These are phyloP conservation scores for Noctua comes DNA, from an alignment of 2,888 invertebrate species.

Conservation along the genomic window DNA sequence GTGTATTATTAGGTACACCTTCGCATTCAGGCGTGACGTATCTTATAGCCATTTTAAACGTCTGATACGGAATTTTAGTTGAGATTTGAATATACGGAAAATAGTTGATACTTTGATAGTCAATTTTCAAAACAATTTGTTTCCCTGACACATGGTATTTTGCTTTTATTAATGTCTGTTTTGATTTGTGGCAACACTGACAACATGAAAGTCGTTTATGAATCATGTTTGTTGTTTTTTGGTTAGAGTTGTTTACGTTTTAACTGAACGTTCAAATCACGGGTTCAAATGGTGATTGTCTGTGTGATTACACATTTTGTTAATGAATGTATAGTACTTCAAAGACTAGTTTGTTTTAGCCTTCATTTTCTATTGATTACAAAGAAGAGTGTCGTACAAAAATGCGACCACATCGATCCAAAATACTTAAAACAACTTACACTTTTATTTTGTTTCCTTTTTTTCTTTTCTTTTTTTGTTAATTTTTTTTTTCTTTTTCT, in stretches of 20 bases:
- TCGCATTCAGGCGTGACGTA: no score
- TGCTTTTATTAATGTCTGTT: constrained; percentile 45
- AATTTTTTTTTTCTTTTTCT: constrained; percentile 79
- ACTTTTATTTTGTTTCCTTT: constrained; percentile 31
- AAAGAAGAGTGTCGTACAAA: background rate
- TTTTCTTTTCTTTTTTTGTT: constrained; percentile 70
- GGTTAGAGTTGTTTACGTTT: constrained; percentile 52
- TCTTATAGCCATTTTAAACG: background rate
- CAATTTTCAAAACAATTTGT: background rate
- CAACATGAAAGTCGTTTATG: constrained; percentile 48
- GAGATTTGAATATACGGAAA: background rate
- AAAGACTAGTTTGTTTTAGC: constrained; percentile 9
- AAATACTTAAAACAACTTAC: background rate
- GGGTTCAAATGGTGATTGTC: constrained; percentile 42
- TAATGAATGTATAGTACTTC: constrained; percentile 30
- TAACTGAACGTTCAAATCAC: constrained; percentile 40
- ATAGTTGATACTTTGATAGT: background rate
- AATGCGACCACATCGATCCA: background rate
- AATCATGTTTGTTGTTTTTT: constrained; percentile 60
- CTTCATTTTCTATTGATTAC: constrained; percentile 9
- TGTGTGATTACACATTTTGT: constrained; percentile 43
- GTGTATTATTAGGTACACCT: background rate
- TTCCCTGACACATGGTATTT: constrained; percentile 3
- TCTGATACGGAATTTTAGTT: background rate
- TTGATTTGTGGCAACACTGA: constrained; percentile 48